Base-by-base conservation (phyloP, 2,888 invertebrate species). In the Platynereis dumerilii region DNA sequence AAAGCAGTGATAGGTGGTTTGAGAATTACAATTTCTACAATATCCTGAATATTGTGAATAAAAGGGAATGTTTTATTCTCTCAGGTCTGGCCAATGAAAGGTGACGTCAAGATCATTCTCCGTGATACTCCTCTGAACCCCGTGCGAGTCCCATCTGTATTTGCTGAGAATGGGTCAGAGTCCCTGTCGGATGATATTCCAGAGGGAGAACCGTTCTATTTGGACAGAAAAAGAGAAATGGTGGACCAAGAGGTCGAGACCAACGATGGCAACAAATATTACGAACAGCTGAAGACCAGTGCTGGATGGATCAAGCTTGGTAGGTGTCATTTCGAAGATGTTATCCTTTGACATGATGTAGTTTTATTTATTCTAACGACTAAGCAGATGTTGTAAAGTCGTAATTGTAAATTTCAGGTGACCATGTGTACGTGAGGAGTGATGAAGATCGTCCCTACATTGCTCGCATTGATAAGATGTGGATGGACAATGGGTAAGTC, bases 401-500 rank as follows among this genome's bases (percentile, higher is more conserved):
- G n/a, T 34, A 34, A 34, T 12, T 20, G 12, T 59, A 55, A 24
- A 2, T 27, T 66, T 7, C 70, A 78, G 86, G 98, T 0, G 97
- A 99, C 85, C 95, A 91, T 83, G 96, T 98, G 53, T 96, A 96
- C 80, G 94, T 97, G 17, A 93, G 93, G 66, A 78, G 80, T 17
- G 93, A 92, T 0, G 92, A 93, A 77, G 92, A 92, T 12, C 74
- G 92, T 83, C 95, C 96, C 81, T 90, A 94, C 76, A 91, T 98
- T 69, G 92, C 94, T 15, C 92, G 96, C 83, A 91, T 98, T 71
- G 95, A 97, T 82, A 91, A 91, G 66, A 92, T 98, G 80, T 98
- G 96, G 96, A 92, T 92, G 78, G 92, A 93, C 54, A 90, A 90
- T 81, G 90, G 91, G 93, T 94, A 85, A 88, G 90, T 88, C 28